These are phyloP conservation scores for Corvus moneduloides DNA, from an alignment of 2,113 vertebrate species.

Conservation along the genomic window DNA sequence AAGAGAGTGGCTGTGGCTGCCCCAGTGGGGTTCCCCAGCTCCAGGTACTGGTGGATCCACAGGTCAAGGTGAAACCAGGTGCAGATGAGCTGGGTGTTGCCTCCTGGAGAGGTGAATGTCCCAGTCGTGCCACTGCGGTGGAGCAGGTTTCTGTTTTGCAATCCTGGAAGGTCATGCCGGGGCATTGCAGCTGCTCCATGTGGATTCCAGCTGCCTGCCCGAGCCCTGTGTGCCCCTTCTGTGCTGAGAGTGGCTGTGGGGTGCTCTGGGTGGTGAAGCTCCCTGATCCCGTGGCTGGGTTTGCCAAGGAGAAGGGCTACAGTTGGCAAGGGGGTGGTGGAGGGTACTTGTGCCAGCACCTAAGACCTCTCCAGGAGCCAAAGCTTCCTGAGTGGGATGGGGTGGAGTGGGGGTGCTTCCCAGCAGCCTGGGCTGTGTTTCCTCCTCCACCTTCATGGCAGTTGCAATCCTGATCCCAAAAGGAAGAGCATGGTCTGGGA, in stretches of 20 bases:
- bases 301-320: not conserved
- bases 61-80: not conserved
- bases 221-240: not conserved
- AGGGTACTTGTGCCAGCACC: not conserved
- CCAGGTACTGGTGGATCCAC: not conserved
- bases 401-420: not conserved
- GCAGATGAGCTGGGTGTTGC: not conserved
- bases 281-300: not conserved
- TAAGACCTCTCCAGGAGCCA: not conserved
- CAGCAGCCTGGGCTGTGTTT: not conserved
- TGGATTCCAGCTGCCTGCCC: not conserved
- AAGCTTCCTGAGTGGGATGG: not conserved
- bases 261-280: not conserved
- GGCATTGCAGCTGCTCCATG: not conserved
- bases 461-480: not conserved
- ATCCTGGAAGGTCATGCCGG: not conserved
- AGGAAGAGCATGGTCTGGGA: not conserved
- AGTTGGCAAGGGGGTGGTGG: not conserved
- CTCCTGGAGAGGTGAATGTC: not conserved
- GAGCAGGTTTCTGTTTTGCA: constrained; percentile 15
- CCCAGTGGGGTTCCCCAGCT: fast-evolving
- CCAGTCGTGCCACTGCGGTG: fast-evolving
- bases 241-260: fast-evolving
- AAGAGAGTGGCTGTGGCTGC: not conserved
- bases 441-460: not conserved